Evolutionary conservation across 2,888 invertebrate species (phyloP), one percentile per base, ranked within the genome.

Genomic region (Xylota sylvarum): DNA sequence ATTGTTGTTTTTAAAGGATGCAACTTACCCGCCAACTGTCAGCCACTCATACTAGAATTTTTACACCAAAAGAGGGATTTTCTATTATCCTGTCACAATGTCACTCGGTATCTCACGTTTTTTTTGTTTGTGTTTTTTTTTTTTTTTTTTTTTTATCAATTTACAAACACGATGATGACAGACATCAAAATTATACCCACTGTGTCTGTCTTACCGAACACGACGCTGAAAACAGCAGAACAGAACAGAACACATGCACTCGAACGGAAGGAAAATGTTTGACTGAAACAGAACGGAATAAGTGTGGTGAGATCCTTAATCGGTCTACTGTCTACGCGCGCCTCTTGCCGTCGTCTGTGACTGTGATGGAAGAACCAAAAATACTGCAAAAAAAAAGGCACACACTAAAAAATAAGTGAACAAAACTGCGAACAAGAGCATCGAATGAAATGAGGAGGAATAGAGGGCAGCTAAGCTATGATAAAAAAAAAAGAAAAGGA

Each of bases 251-350:
- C 64, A 78, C 86, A 86, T 86, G 86, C 82, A 77, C 73, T 82
- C 86, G 69, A 82, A 69, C 70, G 86, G 73, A 86, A 82, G 86
- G 78, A 78, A 86, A 82, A 78, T 56, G 73, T 73, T 86, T 86
- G 82, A 86, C 86, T 86, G 81, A 86, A 81, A 77, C 77, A 73
- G 86, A 86, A 86, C 78, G 67, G 60, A 86, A 73, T 72, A 78
- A 78, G 48, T 86, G 65, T 67, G 69, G 55, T 56, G 76, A 77
- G 82, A 86, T 86, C 86, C 86, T 86, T 86, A 78, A 82, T 72
- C 77, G 73, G 73, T 82, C 86, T 77, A 60, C 78, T 73, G 70
- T 84, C 55, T 84, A 81, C 62, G 67, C 70, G 70, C 64, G 70
- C 55, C 62, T 84, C 79, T 78, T 77, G 48, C 62, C 50, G 60